A percentile compares a stretch with the other conserved stretches of the same genome.
Evolutionary conservation across 2,113 vertebrate genomes (phyloP).

Genomic region (Thryonomys swinderianus): DNA sequence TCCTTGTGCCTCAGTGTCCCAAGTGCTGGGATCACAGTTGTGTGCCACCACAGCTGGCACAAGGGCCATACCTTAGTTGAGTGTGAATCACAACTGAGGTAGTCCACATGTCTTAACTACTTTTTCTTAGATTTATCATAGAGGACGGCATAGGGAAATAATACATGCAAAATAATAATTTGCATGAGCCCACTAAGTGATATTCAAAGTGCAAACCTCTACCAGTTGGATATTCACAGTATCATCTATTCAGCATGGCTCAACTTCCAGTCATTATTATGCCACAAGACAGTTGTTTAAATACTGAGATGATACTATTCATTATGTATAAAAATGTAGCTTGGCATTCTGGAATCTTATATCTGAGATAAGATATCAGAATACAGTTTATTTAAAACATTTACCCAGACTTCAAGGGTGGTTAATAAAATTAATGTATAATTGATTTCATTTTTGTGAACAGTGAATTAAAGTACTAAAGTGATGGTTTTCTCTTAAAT

Average conservation of each 20-base stretch:
- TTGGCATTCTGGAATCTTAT: not conserved
- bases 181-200: not conserved
- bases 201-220: not conserved
- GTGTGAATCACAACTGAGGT: not conserved
- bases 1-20: not conserved
- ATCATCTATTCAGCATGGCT: not conserved
- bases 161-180: slow-evolving; percentile 16
- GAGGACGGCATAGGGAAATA: not conserved
- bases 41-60: not conserved
- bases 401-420: not conserved
- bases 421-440: not conserved
- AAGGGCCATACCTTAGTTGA: not conserved
- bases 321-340: not conserved
- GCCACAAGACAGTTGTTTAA: not conserved
- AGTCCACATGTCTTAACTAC: not conserved
- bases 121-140: slow-evolving; percentile 18
- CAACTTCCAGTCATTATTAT: not conserved
- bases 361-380: not conserved
- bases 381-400: slow-evolving; percentile 11
- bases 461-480: slow-evolving; percentile 28
- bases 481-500: slow-evolving; percentile 44
- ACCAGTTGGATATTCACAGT: not conserved
- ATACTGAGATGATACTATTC: not conserved
- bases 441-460: slow-evolving; percentile 48
- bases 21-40: not conserved